phyloP scores from a whole-genome alignment of 2,888 invertebrate genomes.

The Biston betularia region DNA sequence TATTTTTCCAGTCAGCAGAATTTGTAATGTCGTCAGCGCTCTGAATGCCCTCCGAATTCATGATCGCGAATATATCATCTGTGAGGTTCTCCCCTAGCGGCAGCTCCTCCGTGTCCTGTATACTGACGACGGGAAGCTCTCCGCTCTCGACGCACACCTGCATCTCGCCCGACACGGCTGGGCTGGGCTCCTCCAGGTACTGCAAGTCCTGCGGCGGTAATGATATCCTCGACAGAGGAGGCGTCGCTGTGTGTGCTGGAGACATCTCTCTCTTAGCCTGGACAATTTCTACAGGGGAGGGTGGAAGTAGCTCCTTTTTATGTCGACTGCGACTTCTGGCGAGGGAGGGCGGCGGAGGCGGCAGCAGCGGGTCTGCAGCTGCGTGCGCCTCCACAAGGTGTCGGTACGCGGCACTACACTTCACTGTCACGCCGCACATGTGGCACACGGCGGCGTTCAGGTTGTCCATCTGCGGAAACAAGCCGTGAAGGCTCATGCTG shows the following conservation, averaged over 20 bases:
- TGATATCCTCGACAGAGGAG: slow-evolving; percentile 75
- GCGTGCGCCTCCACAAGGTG: slow-evolving; percentile 88
- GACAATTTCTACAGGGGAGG: slow-evolving; percentile 67
- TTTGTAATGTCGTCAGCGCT: slow-evolving; percentile 81
- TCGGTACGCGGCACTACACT: slow-evolving; percentile 91
- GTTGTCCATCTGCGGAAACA: slow-evolving; percentile 92
- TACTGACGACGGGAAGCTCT: slow-evolving; percentile 82
- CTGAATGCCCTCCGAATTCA: slow-evolving; percentile 83
- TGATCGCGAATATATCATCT: slow-evolving; percentile 82
- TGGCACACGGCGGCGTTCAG: slow-evolving; percentile 92
- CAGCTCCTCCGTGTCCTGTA: slow-evolving; percentile 81
- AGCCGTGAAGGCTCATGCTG: slow-evolving; percentile 91
- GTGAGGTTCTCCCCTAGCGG: slow-evolving; percentile 80
- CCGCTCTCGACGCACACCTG: slow-evolving; percentile 79
- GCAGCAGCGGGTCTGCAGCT: slow-evolving; percentile 72
- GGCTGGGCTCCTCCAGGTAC: slow-evolving; percentile 71
- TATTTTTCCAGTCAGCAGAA: slow-evolving; percentile 82
- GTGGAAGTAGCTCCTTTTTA: slow-evolving; percentile 76
- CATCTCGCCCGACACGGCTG: slow-evolving; percentile 71
- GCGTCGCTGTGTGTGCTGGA: slow-evolving; percentile 69
- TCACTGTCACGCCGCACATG: slow-evolving; percentile 91
- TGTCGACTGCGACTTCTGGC: slow-evolving; percentile 68
- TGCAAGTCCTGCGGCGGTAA: slow-evolving; percentile 74
- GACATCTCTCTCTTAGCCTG: slow-evolving; percentile 74
- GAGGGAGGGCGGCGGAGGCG: slow-evolving; percentile 76